Evolutionary conservation across 2,113 vertebrate genomes (phyloP), one percentile per base, ranked within the genome.

Genomic region (Nerophis lumbriciformis): DNA sequence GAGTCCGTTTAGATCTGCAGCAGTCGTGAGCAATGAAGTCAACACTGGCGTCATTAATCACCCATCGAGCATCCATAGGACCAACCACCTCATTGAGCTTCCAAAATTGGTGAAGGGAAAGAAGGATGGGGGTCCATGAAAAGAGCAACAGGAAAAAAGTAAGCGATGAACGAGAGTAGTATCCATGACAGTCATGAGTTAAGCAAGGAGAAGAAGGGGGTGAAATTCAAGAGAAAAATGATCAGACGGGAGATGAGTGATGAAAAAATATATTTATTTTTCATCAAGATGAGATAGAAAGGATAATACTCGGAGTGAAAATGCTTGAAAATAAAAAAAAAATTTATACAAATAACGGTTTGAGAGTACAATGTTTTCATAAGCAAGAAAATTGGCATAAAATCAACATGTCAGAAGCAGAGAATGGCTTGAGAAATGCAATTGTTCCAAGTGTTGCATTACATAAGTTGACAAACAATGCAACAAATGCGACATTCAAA

Each of bases 1-100:
- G 53, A 71, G 72, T 75, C 65, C 60, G 63, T 83, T 78, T 68
- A 78, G 69, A 63, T 82, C 62, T 59, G 76, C 70, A 65, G 78
- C 77, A 73, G 78, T 77, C 71, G 78, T 78, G 63, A 71, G 65
- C 76, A 64, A 68, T 50, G 61, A 79, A 74, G 72, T 82, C 78
- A 82, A 78, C 62, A 65, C 66, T 53, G 39, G 66, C 19, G 44
- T 55, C 68, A 75, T 85, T 79, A 81, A 83, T 87, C 78, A 82
- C 51, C 57, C 38, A 52, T 52, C 37, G 51, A 62, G 61, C 55
- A 45, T 55, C 54, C 59, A 59, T 16, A 52, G 48, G 39, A 51
- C 61, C 14, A 45, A 59, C 53, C 13, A 39, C 37, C 36, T 10
- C 36, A 15, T n/a, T 6, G n/a, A 16, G 6, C 8, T 15, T 45